Conservation (phyloP, 2,797 vertebrate genomes). For the Lepilemur septentrionalis region DNA sequence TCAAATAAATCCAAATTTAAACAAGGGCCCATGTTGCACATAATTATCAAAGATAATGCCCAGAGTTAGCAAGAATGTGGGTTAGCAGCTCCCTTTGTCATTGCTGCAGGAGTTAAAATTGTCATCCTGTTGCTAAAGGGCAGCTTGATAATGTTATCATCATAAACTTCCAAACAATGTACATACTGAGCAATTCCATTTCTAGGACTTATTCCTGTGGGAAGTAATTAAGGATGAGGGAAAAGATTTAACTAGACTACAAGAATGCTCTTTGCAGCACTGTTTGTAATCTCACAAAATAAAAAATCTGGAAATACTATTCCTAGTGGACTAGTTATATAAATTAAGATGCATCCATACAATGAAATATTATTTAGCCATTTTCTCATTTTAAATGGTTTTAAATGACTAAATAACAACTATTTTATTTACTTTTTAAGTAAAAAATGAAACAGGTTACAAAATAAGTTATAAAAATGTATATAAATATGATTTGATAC, state of each 20-base stretch:
- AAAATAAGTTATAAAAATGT: not conserved
- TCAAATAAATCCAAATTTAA: slow-evolving; percentile 32
- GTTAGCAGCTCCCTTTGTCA: not conserved
- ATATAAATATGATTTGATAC: not conserved
- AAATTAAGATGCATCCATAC: not conserved
- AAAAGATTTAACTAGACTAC: not conserved
- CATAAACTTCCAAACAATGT: not conserved
- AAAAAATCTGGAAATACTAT: not conserved
- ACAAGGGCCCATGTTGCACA: not conserved
- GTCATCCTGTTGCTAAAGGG: not conserved
- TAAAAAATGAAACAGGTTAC: not conserved
- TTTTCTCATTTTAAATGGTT: not conserved
- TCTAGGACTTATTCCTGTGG: not conserved
- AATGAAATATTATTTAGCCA: not conserved
- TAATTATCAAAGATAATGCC: not conserved
- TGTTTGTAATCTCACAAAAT: not conserved
- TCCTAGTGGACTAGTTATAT: not conserved
- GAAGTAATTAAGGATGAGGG: slow-evolving; percentile 27
- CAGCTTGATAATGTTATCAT: not conserved
- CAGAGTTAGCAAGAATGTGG: not conserved
- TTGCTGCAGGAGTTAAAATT: not conserved
- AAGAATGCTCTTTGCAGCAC: not conserved
- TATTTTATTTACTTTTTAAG: not conserved
- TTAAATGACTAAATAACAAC: not conserved
- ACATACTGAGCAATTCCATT: not conserved